A percentile compares a stretch with the other conserved stretches of the same genome.
Conservation (phyloP, 2,113 vertebrate genomes). For the Meriones unguiculatus region DNA sequence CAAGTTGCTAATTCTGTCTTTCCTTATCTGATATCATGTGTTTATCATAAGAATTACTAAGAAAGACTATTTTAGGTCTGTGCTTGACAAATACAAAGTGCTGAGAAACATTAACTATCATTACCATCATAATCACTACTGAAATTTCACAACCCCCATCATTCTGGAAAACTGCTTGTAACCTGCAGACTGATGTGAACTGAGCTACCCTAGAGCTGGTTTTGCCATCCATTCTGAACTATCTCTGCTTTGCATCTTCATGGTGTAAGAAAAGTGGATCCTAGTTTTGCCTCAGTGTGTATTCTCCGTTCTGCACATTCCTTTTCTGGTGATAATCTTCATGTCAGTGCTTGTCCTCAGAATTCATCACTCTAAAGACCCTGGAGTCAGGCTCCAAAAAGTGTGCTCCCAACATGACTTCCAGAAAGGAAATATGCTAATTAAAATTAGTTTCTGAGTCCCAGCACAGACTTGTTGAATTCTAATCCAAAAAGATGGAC, state of each 20-base stretch:
- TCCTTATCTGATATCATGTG: neutral
- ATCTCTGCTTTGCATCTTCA: neutral
- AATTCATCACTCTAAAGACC: neutral
- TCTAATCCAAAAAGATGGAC: neutral
- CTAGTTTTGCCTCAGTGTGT: neutral
- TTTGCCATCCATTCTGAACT: neutral
- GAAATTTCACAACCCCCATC: neutral
- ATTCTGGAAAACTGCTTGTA: neutral
- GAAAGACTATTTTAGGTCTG: neutral
- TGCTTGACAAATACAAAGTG: neutral
- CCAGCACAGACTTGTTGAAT: neutral
- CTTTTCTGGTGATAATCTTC: neutral
- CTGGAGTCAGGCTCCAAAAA: neutral
- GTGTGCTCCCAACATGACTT: neutral
- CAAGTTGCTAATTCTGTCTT: slow-evolving; percentile 42
- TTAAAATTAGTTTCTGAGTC: neutral
- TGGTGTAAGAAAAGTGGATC: neutral
- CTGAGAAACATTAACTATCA: neutral
- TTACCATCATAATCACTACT: neutral
- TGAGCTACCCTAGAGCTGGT: neutral
- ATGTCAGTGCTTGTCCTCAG: neutral
- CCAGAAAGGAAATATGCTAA: neutral
- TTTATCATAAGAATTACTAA: slow-evolving; percentile 22
- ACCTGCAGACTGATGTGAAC: neutral
- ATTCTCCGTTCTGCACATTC: neutral